Evolutionary conservation across 2,888 invertebrate species (phyloP).

Genomic region (Rhimphoctona megacephalus): DNA sequence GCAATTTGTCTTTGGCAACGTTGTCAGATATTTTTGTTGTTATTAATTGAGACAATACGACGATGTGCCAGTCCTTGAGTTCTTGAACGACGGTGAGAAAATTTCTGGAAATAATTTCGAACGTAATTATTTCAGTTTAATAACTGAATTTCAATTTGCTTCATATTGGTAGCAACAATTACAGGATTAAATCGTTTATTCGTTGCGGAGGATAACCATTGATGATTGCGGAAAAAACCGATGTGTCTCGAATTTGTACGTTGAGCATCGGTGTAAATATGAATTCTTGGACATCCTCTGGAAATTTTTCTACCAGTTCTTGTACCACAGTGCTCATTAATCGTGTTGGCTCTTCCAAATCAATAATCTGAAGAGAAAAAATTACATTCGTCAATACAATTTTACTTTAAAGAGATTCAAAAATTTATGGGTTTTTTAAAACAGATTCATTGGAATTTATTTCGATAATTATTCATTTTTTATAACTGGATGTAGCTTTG

Average conservation of each 20-base stretch:
- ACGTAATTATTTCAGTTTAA: constrained; percentile 4
- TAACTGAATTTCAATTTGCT: constrained; percentile 65
- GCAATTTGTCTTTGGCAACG: constrained; percentile 71
- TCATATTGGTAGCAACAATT: constrained; percentile 25
- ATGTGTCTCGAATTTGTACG: constrained; percentile 74
- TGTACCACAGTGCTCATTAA: constrained; percentile 71
- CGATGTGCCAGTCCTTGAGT: constrained; percentile 79
- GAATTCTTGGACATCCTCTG: constrained; percentile 77
- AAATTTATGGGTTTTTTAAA: background rate
- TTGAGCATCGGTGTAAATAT: constrained; percentile 77
- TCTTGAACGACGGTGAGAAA: constrained; percentile 74
- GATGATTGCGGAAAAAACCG: constrained; percentile 62
- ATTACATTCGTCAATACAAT: background rate
- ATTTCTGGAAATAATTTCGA: constrained; percentile 72
- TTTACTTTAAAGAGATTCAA: too few relatives aligned
- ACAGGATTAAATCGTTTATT: constrained; percentile 65
- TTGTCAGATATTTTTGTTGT: constrained; percentile 70
- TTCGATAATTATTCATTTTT: background rate
- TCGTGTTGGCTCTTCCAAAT: constrained; percentile 74
- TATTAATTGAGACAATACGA: constrained; percentile 72
- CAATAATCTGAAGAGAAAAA: constrained; percentile 71
- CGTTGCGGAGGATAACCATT: constrained; percentile 35
- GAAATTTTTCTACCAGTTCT: constrained; percentile 75
- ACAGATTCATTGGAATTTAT: background rate
- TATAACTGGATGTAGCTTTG: background rate